These are phyloP conservation scores for Herpailurus yagouaroundi DNA, from an alignment of 2,113 vertebrate species.

Conservation along the genomic window DNA sequence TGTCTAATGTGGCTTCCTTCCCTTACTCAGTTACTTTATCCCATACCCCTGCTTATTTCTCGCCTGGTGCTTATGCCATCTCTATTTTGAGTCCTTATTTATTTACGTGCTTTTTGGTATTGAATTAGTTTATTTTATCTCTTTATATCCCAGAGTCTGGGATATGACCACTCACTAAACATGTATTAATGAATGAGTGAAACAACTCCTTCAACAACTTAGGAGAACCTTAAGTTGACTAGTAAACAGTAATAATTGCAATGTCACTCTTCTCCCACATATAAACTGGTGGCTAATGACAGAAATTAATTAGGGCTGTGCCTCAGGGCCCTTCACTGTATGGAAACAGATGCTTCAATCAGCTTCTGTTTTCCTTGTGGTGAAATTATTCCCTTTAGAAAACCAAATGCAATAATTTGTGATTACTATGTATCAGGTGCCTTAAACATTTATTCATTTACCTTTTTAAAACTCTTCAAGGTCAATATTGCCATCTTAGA, in stretches of 20 bases:
- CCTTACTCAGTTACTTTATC: not conserved
- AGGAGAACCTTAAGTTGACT: slow-evolving; percentile 11
- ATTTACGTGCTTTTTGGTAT: not conserved
- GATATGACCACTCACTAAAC: not conserved
- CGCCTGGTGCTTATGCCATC: not conserved
- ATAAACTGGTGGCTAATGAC: slow-evolving; percentile 19
- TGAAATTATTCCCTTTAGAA: slow-evolving; percentile 33
- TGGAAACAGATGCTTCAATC: slow-evolving; percentile 2
- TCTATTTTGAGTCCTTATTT: slow-evolving; percentile 1
- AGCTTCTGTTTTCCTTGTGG: slow-evolving; percentile 16
- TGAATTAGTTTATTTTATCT: not conserved
- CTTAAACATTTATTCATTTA: slow-evolving; percentile 37
- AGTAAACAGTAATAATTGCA: not conserved
- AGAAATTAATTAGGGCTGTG: slow-evolving; percentile 48
- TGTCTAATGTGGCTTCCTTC: not conserved
- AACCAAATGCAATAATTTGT: slow-evolving; percentile 19
- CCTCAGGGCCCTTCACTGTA: not conserved
- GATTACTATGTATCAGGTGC: not conserved
- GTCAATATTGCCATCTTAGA: not conserved
- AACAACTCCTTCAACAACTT: not conserved
- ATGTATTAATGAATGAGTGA: not conserved
- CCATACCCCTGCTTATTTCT: not conserved
- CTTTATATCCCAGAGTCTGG: not conserved
- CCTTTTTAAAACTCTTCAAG: not conserved
- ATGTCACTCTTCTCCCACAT: not conserved